Base-by-base conservation (phyloP, 2,888 invertebrate genomes). In the Cephus runcator region DNA sequence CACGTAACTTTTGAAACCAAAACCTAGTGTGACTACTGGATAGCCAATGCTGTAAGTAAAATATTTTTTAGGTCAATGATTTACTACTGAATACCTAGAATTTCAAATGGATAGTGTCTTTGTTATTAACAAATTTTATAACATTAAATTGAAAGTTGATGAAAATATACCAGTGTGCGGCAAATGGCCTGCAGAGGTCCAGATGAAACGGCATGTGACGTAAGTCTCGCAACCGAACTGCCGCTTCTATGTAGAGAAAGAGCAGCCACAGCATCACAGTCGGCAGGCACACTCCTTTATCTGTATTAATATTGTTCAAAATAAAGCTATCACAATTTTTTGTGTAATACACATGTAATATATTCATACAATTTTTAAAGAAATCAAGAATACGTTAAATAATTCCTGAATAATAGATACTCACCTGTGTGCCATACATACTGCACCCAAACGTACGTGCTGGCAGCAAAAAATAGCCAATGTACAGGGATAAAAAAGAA, bases 361-460 rank as follows among this genome's bases (percentile, higher is more conserved):
- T 74, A n/a, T 73, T 77, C 75, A 79, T 71, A 73, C 36, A 68
- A 79, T 33, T 56, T 23, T 23, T 23, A 56, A 56, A 56, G 56
- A 23, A 6, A 56, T 56, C 23, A 23, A 23, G 23, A 56, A 56
- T 56, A 56, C 9, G 9, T 23, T 23, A 6, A 23, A 56, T 2
- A 23, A 23, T 56, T 56, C 56, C 23, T 56, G 23, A 56, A 56
- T 71, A 31, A 31, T 33, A 12, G 69, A 34, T 76, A 85, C 85
- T 93, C 92, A 96, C 98, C 98, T 94, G 98, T 97, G 92, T 98
- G 97, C 98, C 98, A 99, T 84, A 98, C 97, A 92, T 98, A 98
- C 92, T 99, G 98, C 90, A 99, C 97, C 98, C 98, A 99, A 83
- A 99, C 98, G 92, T 99, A 99, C 89, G 98, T 98, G 93, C 98